These are phyloP conservation scores for Hymenochirus boettgeri DNA, from an alignment of 2,113 vertebrate species.

Conservation along the genomic window DNA sequence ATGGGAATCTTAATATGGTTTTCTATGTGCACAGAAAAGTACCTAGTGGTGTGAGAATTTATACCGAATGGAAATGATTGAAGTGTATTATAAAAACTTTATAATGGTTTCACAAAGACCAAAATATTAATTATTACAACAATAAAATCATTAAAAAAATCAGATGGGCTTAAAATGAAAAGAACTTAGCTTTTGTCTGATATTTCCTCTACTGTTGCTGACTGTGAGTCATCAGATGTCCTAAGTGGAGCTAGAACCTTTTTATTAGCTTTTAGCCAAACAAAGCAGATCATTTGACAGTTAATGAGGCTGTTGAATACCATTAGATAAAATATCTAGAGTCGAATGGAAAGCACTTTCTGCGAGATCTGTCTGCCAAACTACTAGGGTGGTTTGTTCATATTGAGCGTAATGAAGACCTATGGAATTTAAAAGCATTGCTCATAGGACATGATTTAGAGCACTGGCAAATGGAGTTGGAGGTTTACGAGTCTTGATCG, in stretches of 20 bases:
- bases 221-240: constrained; percentile 26
- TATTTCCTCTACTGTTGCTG: constrained; percentile 25
- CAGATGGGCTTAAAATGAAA: neutral
- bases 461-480: neutral
- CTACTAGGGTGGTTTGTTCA: neutral
- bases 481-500: neutral
- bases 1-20: too few species aligned
- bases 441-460: constrained; percentile 4
- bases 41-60: too few species aligned
- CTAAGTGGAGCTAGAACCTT: constrained; percentile 31
- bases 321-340: constrained; percentile 34
- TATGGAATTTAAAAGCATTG: constrained; percentile 4
- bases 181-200: constrained; percentile 26
- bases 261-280: constrained; percentile 42
- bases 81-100: too few species aligned
- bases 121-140: too few species aligned
- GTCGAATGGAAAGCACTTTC: constrained; percentile 23
- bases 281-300: constrained; percentile 40
- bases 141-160: neutral
- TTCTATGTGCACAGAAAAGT: too few species aligned
- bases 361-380: constrained; percentile 1
- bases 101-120: too few species aligned
- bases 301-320: constrained; percentile 39
- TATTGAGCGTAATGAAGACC: constrained; percentile 6
- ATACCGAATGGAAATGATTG: too few species aligned